Base-by-base conservation (phyloP, 2,113 vertebrate genomes). In the Ahaetulla prasina region DNA sequence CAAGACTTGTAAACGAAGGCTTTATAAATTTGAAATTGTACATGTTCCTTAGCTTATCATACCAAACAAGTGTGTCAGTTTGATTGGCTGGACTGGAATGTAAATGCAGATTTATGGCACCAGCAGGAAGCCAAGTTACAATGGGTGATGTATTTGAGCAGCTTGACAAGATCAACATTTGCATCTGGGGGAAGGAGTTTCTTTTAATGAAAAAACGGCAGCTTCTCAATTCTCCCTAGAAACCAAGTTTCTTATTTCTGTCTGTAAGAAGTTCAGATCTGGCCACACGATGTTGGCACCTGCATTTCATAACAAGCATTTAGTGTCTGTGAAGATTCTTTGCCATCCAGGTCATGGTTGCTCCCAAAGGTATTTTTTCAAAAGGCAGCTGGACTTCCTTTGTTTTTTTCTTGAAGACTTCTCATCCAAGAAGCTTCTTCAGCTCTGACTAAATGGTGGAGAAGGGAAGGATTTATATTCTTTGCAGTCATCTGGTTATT, bases 1-100 rank as follows among this genome's bases (percentile, higher is more conserved):
- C 45, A 47, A 6, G 45, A 47, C 7, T 94, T 95, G 94, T 94
- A n/a, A 89, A 94, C 39, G 92, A 94, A 93, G 8, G 49, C 20
- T 87, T 90, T 90, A 53, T 87, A 39, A 53, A 60, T 55, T 35
- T 54, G 35, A 74, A 93, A 74, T 35, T 92, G 85, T 94, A 0
- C 60, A 90, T 87, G 27, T 0, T 1, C 23, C 57, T 91, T 52
- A 30, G 92, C 93, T 94, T 94, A 74, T 90, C 89, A 63, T n/a
- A 49, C 14, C 43, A 16, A 4, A 63, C 39, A 80, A 91, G 25
- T 43, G 16, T 43, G 45, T 50, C 57, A 87, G 25, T 35, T 35
- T 27, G 60, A 90, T n/a, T 93, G 89, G 52, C 14, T 12, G 27
- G 87, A 54, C 94, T 94, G 93, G 0, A 47, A 63, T 93, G 91